A percentile compares a stretch with the other conserved stretches of the same genome.
Evolutionary conservation across 2,113 vertebrate genomes (phyloP).

Genomic region (Terrapene triunguis): DNA sequence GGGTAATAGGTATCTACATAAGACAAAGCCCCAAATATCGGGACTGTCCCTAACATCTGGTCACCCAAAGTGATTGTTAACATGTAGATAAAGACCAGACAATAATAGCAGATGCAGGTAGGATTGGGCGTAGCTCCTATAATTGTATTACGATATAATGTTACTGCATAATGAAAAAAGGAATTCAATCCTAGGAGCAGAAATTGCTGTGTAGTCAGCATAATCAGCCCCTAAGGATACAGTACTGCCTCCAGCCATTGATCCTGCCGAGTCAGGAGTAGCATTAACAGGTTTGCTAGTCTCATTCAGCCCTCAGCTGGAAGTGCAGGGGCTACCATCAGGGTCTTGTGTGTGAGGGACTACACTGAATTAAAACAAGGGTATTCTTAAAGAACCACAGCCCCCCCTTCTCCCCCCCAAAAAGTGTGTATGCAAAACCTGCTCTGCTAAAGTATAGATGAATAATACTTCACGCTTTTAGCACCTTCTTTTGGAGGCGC

Average conservation of each 20-base stretch:
- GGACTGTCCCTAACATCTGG: too few relatives aligned
- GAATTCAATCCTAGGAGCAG: constrained; percentile 1
- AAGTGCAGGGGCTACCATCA: neutral
- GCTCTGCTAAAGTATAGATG: neutral
- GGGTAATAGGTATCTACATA: too few relatives aligned
- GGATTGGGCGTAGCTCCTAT: constrained; percentile 3
- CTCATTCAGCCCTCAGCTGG: constrained; percentile 41
- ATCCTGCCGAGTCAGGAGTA: constrained; percentile 28
- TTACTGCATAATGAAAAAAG: neutral
- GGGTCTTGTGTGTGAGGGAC: neutral
- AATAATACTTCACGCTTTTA: neutral
- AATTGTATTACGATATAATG: neutral
- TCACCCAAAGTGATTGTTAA: neutral
- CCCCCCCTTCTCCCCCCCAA: rapidly evolving
- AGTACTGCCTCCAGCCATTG: neutral
- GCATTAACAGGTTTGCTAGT: neutral
- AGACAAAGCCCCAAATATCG: too few relatives aligned
- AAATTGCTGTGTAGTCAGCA: constrained; percentile 29
- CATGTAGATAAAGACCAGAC: neutral
- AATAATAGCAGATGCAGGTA: constrained; percentile 45
- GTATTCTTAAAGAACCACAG: neutral
- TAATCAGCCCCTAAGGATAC: constrained; percentile 5
- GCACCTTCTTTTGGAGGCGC: neutral
- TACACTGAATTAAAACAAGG: neutral
- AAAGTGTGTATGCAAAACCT: neutral